Percentiles rank a stretch among this genome's conserved stretches.
phyloP scores from a whole-genome alignment of 2,797 vertebrate genomes.

The Phalanger gymnotis region DNA sequence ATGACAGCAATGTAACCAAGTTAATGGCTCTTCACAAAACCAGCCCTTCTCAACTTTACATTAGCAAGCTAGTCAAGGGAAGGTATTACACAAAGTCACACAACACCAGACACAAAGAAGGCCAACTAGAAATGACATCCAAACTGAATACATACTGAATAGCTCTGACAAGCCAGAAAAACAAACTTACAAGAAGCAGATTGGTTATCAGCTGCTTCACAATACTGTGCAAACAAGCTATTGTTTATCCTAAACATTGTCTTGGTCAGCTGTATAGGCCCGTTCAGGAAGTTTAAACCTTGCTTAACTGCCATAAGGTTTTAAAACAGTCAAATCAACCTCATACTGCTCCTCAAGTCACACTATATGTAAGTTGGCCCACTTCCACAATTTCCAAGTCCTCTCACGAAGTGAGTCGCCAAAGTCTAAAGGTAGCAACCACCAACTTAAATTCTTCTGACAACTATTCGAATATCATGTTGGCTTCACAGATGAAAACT shows the following conservation, averaged over 20 bases:
- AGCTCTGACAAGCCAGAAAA: slow-evolving; percentile 47
- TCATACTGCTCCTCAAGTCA: slow-evolving; percentile 18
- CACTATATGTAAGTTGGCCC: slow-evolving; percentile 44
- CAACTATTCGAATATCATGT: slow-evolving; percentile 39
- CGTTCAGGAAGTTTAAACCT: slow-evolving; percentile 6
- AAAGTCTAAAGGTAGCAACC: slow-evolving; percentile 38
- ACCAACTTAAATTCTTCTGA: slow-evolving; percentile 1
- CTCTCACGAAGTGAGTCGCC: slow-evolving; percentile 46
- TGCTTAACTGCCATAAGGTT: slow-evolving; percentile 45
- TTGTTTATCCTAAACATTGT: slow-evolving; percentile 44
- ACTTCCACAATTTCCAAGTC: slow-evolving; percentile 51
- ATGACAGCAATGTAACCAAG: slow-evolving; percentile 42
- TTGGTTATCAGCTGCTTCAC: slow-evolving; percentile 13
- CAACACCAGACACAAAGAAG: slow-evolving; percentile 5
- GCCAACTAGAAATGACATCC: slow-evolving; percentile 10
- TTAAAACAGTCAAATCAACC: slow-evolving; percentile 22
- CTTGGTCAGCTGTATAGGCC: slow-evolving; percentile 49
- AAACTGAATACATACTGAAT: slow-evolving; percentile 38
- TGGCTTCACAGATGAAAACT: slow-evolving; percentile 18
- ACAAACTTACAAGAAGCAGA: slow-evolving; percentile 42
- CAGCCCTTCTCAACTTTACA: slow-evolving; percentile 46
- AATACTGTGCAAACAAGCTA: slow-evolving; percentile 25
- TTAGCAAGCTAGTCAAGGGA: slow-evolving; percentile 31
- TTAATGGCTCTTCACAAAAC: slow-evolving; percentile 42
- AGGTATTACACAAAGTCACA: slow-evolving; percentile 21